phyloP scores from a whole-genome alignment of 2,797 vertebrate genomes.

The Coracias cyanogaster region DNA sequence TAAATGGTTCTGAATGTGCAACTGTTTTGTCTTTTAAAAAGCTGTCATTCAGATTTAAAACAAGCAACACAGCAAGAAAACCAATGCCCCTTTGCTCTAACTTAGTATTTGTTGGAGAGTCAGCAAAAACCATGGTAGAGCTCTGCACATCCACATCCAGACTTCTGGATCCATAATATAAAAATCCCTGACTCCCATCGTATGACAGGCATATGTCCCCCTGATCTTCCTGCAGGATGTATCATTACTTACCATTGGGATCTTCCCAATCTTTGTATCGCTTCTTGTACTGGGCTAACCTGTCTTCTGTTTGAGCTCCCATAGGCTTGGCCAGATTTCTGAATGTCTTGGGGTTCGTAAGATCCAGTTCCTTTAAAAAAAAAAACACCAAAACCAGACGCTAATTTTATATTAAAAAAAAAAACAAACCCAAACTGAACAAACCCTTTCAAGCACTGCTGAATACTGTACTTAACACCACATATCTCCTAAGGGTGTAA shows the following conservation, averaged over 20 bases:
- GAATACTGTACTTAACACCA: neutral
- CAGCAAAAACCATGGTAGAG: neutral
- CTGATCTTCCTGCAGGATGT: neutral
- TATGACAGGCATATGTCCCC: accelerated
- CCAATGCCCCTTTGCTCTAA: neutral
- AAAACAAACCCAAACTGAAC: neutral
- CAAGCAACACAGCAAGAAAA: neutral
- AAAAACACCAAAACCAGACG: neutral
- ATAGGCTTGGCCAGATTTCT: constrained; percentile 96
- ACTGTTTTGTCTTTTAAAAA: neutral
- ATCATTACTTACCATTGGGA: constrained; percentile 87
- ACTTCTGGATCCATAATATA: neutral
- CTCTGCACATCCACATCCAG: neutral
- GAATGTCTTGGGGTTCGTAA: constrained; percentile 95
- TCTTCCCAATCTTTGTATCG: constrained; percentile 99
- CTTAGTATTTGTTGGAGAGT: neutral
- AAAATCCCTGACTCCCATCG: neutral
- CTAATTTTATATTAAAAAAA: neutral
- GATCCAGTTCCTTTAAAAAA: constrained; percentile 90
- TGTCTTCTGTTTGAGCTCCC: constrained; percentile 97
- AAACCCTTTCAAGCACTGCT: neutral
- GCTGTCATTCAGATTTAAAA: neutral
- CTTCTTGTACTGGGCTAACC: constrained; percentile 97
- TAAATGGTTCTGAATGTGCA: neutral
- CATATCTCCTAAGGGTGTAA: neutral